Base-by-base conservation (phyloP, 92 coral and sea anemone species). In the Porites divaricata region DNA sequence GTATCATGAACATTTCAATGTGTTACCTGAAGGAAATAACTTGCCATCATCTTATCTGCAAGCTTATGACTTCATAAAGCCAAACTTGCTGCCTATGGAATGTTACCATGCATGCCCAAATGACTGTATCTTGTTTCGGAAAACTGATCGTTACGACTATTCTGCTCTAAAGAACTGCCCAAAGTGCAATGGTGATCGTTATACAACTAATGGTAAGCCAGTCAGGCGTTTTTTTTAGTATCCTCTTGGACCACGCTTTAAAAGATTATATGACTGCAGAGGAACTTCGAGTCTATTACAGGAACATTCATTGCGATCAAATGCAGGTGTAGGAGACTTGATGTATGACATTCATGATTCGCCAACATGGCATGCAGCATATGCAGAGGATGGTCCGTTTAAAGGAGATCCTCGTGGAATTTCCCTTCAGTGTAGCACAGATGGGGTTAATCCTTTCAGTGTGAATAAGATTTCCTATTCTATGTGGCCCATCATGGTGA, bases 401-500 rank as follows among this genome's bases (percentile, higher is more conserved):
- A 6, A 76, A 62, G 81, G 70, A 63, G 92, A 88, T 62, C 79
- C 84, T 16, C 72, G 91, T 59, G 87, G 91, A 19, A 35, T 88
- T 2, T 56, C 63, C 9, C 19, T 79, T 0, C 87, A 81, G 52
- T 67, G 76, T 70, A 69, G 75, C 22, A 88, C 91, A 26, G 88
- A 88, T 75, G 88, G 88, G 10, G 91, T 83, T 0, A 77, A 88
- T 63, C 91, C 91, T 1, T 88, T 81, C 74, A 84, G 83, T 53
- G 65, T 11, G 11, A 75, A 74, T 19, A 88, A 78, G 61, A 15
- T 78, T 26, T 10, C 66, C 16, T 88, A 88, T 48, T 83, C 91
- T 1, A 88, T 88, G 88, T 88, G 91, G 88, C 91, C 91, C 1
- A 83, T 88, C 56, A 88, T 88, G 91, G 49, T 83, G 8, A 83